A percentile compares a stretch with the other conserved stretches of the same genome.
phyloP scores from a whole-genome alignment of 2,797 vertebrate species.

The Myiotriccus ornatus region DNA sequence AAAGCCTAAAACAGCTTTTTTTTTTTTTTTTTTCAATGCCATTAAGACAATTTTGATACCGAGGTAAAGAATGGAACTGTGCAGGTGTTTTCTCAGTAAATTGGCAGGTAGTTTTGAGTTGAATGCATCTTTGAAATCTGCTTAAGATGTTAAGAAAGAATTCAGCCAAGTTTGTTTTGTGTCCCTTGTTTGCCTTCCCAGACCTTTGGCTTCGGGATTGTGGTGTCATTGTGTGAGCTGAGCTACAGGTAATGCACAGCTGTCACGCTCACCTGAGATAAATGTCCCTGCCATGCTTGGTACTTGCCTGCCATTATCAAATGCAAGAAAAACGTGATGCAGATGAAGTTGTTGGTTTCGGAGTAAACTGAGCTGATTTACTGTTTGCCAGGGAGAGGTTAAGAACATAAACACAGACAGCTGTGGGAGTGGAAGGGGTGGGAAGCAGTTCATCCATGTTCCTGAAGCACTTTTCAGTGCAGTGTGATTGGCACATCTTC shows the following conservation, averaged over 20 bases:
- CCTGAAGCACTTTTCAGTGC: neutral
- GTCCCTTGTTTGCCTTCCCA: neutral
- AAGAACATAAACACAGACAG: neutral
- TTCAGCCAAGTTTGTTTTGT: neutral
- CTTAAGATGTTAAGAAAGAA: neutral
- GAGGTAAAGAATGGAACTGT: neutral
- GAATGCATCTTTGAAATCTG: neutral
- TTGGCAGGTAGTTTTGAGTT: neutral
- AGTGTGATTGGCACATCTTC: neutral
- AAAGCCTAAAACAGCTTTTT: neutral
- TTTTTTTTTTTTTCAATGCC: neutral
- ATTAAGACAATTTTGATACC: neutral
- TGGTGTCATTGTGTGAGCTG: neutral
- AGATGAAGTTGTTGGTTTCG: neutral
- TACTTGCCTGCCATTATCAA: neutral
- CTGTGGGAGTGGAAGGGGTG: accelerated
- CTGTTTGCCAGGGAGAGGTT: neutral
- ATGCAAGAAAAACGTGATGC: neutral
- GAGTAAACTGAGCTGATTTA: neutral
- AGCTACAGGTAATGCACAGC: neutral
- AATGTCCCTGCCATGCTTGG: neutral
- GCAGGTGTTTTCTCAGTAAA: neutral
- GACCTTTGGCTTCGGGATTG: neutral
- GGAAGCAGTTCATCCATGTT: neutral
- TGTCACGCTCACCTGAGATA: neutral